A percentile compares a stretch with the other conserved stretches of the same genome.
Conservation (phyloP, 2,113 vertebrate genomes). For the Daphoenositta chrysoptera region DNA sequence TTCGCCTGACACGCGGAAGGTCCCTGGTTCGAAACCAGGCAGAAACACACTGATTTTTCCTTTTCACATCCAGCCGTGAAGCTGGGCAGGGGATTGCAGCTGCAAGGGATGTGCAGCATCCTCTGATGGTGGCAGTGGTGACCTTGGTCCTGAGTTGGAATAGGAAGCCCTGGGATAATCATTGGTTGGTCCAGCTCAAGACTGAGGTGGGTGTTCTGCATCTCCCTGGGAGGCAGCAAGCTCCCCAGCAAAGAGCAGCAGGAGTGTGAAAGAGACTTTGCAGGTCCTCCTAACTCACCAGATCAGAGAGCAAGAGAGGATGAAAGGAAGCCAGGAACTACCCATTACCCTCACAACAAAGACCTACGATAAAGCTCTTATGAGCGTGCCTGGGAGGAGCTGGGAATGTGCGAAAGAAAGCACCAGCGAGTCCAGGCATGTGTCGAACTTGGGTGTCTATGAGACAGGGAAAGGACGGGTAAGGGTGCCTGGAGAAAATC, state of each 20-base stretch:
- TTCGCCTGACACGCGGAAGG: conserved; percentile 46
- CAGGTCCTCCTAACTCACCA: neutral
- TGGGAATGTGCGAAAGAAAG: conserved; percentile 51
- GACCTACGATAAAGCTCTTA: conserved; percentile 60
- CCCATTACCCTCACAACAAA: conserved; percentile 67
- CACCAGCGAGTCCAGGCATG: conserved; percentile 12
- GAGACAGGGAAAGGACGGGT: neutral
- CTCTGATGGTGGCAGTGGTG: neutral
- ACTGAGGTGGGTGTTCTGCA: neutral
- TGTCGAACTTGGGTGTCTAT: conserved; percentile 1
- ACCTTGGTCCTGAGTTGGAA: neutral
- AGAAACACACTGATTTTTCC: neutral
- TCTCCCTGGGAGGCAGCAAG: neutral
- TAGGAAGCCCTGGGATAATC: neutral
- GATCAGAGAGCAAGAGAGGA: conserved; percentile 46
- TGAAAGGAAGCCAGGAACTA: conserved; percentile 64
- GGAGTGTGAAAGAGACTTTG: neutral
- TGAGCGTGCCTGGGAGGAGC: conserved; percentile 58
- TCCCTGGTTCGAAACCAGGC: conserved; percentile 60
- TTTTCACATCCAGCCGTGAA: neutral
- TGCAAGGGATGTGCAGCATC: neutral
- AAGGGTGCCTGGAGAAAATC: neutral
- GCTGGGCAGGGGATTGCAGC: neutral
- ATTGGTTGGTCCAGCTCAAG: neutral
- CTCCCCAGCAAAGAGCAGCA: neutral